These are phyloP conservation scores for Nysson spinosus DNA, from an alignment of 2,888 invertebrate genomes.

Conservation along the genomic window DNA sequence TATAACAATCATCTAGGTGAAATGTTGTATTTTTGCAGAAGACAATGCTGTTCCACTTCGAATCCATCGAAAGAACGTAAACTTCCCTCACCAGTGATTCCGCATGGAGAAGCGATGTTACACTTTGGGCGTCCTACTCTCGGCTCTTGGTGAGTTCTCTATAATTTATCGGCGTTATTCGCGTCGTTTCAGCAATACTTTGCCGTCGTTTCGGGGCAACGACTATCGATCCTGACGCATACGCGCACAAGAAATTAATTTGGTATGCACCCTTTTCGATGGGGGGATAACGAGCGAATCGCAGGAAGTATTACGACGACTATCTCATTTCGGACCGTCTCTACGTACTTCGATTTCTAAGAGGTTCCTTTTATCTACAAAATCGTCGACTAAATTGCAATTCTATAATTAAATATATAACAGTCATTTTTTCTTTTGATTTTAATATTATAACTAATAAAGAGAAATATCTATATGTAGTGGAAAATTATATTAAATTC, in stretches of 20 bases:
- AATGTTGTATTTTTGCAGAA: no score
- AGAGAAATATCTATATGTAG: no score
- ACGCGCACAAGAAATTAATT: slow-evolving; percentile 60
- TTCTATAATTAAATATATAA: no score
- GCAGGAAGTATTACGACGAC: slow-evolving; percentile 32
- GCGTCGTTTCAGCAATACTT: slow-evolving; percentile 47
- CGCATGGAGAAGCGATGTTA: slow-evolving; percentile 19
- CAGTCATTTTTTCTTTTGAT: no score
- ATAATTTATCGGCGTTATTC: slow-evolving; percentile 54
- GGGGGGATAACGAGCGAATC: slow-evolving; percentile 53
- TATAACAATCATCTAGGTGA: no score
- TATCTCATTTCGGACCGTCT: slow-evolving; percentile 22
- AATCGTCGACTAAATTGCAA: neutral
- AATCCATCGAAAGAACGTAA: neutral
- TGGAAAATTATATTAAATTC: no score
- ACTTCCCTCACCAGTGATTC: neutral
- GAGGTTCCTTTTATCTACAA: neutral
- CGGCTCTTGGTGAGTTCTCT: slow-evolving; percentile 21
- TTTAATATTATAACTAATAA: no score
- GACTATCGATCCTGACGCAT: slow-evolving; percentile 39
- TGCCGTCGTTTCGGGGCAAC: slow-evolving; percentile 38
- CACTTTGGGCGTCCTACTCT: slow-evolving; percentile 5
- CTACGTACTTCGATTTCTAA: slow-evolving; percentile 13
- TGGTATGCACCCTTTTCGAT: slow-evolving; percentile 57
- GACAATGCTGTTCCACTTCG: no score